Conservation (phyloP, 2,888 invertebrate genomes). For the Leucophora obtusa region DNA sequence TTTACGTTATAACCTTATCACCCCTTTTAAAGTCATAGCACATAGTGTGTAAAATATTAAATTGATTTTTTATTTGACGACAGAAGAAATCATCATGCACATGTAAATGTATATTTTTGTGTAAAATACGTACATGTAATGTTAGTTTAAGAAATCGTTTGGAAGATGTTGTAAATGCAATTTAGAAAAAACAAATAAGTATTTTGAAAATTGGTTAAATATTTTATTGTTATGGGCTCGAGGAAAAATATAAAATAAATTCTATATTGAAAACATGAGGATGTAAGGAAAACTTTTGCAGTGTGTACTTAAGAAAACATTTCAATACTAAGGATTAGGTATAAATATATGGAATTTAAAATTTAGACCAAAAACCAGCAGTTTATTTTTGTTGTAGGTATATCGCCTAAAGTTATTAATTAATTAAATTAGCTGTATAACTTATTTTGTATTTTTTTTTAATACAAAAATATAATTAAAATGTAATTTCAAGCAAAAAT, state of each 20-base stretch:
- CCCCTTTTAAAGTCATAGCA: constrained; percentile 4
- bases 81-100: constrained; percentile 3
- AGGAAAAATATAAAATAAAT: neutral
- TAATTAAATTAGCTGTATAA: too few species aligned
- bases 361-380: too few species aligned
- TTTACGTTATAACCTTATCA: constrained; percentile 28
- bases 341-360: too few species aligned
- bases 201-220: neutral
- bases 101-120: neutral
- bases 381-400: too few species aligned
- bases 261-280: neutral
- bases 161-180: neutral
- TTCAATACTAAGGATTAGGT: too few species aligned
- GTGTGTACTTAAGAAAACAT: too few species aligned
- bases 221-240: neutral
- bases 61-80: constrained; percentile 27
- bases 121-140: neutral
- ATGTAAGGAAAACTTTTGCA: too few species aligned
- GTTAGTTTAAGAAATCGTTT: neutral
- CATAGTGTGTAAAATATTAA: constrained; percentile 21
- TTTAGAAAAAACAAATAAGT: neutral
- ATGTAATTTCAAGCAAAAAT: too few species aligned
- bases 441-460: too few species aligned
- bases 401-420: too few species aligned
- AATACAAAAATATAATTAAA: too few species aligned